Base-by-base conservation (phyloP, 2,888 invertebrate genomes). In the Macaria liturata region DNA sequence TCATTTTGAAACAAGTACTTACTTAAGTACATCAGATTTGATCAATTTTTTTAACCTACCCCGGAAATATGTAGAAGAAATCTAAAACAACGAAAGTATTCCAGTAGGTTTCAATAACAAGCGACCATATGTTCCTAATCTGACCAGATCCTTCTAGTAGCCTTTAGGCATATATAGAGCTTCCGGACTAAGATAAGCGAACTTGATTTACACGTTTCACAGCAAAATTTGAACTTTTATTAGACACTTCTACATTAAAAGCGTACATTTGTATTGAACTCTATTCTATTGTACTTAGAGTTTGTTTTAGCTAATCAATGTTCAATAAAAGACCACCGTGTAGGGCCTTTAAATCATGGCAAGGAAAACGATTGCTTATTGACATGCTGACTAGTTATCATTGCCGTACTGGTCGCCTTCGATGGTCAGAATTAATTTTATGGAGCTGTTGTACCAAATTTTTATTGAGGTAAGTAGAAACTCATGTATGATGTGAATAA, bases 241-340 rank as follows among this genome's bases (percentile, higher is more conserved):
- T 8, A 45, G 1, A 6, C 46, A 44, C 20, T 9, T 37, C 7
- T 7, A 50, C 43, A 44, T 8, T 39, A 6, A 32, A 62, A 57
- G 34, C 34, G 4, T 37, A 37, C 34, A 37, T 37, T 7, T 4
- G 7, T 6, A 37, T 37, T 37, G 34, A 20, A 37, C 49, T 49
- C 39, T 49, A 52, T 55, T 48, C 9, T 44, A 39, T 47, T 42
- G 49, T 37, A 40, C 46, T 55, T 57, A 56, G 61, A 44, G 63
- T 70, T 60, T 68, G 64, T 70, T 72, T 70, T 69, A 64, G 60
- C 64, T 73, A 74, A 71, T 73, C 66, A 70, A 67, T 67, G 69
- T 68, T 68, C 69, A 68, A 69, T 72, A 67, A 67, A 66, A 59
- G 75, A 75, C 74, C 76, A 74, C 76, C 76, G 57, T 59, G 69